phyloP scores from a whole-genome alignment of 1,140 invertebrate species.

The Drosophila setifemur region DNA sequence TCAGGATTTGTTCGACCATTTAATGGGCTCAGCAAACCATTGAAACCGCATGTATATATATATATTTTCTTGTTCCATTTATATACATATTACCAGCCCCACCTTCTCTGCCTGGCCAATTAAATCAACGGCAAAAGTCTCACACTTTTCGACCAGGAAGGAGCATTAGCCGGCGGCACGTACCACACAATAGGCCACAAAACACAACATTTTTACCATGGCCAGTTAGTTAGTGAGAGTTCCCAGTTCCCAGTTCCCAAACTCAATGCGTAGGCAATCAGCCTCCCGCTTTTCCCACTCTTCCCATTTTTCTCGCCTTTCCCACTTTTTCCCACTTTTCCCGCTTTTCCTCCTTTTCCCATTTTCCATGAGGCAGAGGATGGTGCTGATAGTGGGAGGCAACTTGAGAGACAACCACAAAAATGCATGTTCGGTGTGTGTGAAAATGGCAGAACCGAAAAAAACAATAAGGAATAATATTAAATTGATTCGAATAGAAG shows the following conservation, averaged over 20 bases:
- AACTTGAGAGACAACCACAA: slow-evolving; percentile 66
- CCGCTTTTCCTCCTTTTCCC: slow-evolving; percentile 39
- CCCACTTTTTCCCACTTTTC: too few species aligned
- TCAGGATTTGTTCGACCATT: slow-evolving; percentile 1
- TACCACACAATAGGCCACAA: slow-evolving; percentile 49
- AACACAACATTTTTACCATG: slow-evolving; percentile 38
- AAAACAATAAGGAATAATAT: slow-evolving; percentile 27
- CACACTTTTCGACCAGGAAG: slow-evolving; percentile 8
- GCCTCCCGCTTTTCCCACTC: slow-evolving; percentile 42
- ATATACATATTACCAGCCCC: background rate
- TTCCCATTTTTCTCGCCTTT: too few species aligned
- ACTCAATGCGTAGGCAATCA: slow-evolving; percentile 62
- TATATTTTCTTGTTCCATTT: background rate
- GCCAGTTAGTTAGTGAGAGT: slow-evolving; percentile 34
- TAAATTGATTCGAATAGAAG: background rate
- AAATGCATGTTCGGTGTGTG: slow-evolving; percentile 54
- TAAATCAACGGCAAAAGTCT: slow-evolving; percentile 44
- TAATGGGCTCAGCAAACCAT: slow-evolving; percentile 9
- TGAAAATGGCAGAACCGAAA: slow-evolving; percentile 55
- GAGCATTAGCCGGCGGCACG: slow-evolving; percentile 62
- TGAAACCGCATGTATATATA: background rate
- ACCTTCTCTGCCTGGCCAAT: slow-evolving; percentile 45
- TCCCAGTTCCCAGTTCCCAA: slow-evolving; percentile 8
- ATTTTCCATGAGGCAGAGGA: slow-evolving; percentile 7
- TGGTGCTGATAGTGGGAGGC: background rate